Evolutionary conservation across 2,888 invertebrate genomes (phyloP), one percentile per base, ranked within the genome.

Genomic region (Zelleria hepariella): DNA sequence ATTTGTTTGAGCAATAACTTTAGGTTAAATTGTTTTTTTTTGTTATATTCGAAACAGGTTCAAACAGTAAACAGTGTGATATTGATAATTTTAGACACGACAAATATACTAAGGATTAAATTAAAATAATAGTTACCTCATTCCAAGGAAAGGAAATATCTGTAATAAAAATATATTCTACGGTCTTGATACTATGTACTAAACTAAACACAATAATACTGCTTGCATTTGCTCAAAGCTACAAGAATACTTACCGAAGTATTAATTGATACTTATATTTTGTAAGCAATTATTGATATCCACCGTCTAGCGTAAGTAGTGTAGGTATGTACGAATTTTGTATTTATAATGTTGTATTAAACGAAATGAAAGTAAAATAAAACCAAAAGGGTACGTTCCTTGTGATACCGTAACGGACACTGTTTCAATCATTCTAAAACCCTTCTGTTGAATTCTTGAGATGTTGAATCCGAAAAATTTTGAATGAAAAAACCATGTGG

Each of bases 161-260:
- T 53, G 24, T 53, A 24, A 21, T 21, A 21, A 51, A 20, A 51
- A 51, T 23, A 3, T 42, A 42, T 15, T 15, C 32, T 42, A 42
- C 32, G 15, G 32, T 42, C 32, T 42, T 42, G 4, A 15, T 4
- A 42, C 32, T 23, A n/a, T 7, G 21, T 52, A 24, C 8, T 21
- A 25, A 52, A 53, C 24, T 8, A n/a, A 32, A 24, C 53, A 5
- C 21, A 24, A 21, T 53, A 42, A 21, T 72, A 70, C 67, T 78
- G 81, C 80, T 82, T 85, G 80, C 80, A 83, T 79, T 84, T 85
- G 85, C 84, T 86, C 85, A 86, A 84, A 85, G 84, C 71, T 65
- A 66, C 10, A 42, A 15, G 10, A 15, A 42, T 42, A 42, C 10
- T 42, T 42, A 42, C 32, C 63, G 71, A 73, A 70, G 77, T 70